These are phyloP conservation scores for Leucopsar rothschildi DNA, from an alignment of 2,113 vertebrate species.

Conservation along the genomic window DNA sequence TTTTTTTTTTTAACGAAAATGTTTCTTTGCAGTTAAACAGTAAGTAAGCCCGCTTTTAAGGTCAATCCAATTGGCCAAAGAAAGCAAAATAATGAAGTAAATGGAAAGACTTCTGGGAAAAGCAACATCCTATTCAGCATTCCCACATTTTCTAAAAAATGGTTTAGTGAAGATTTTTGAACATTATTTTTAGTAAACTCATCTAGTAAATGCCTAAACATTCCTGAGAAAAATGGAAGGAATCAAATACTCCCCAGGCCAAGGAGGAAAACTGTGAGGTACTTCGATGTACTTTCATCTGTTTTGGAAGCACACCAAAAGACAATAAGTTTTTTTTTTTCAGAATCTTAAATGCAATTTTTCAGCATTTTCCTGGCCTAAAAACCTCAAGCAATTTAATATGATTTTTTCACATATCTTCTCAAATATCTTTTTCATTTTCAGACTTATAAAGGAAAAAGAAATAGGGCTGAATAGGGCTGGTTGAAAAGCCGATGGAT, in stretches of 20 bases:
- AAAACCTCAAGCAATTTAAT: neutral
- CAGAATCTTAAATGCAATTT: neutral
- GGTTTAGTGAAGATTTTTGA: neutral
- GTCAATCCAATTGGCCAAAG: neutral
- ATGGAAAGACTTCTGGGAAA: neutral
- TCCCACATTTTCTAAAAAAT: neutral
- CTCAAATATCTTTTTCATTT: neutral
- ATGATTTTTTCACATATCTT: neutral
- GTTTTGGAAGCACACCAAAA: neutral
- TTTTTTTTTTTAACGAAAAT: neutral
- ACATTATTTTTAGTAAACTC: neutral
- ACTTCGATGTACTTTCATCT: neutral
- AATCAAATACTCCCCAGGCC: neutral
- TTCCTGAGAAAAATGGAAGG: neutral
- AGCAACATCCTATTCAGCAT: neutral
- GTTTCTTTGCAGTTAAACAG: neutral
- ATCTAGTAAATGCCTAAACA: neutral
- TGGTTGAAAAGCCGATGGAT: neutral
- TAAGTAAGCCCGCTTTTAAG: neutral
- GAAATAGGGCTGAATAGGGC: neutral
- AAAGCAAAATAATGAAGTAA: neutral
- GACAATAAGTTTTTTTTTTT: neutral
- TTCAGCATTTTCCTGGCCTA: neutral
- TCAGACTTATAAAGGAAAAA: neutral
- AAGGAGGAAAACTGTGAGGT: neutral